Percentiles rank a stretch among this genome's conserved stretches.
Evolutionary conservation across 1,140 invertebrate species (phyloP).

Genomic region (Ylistrum balloti): DNA sequence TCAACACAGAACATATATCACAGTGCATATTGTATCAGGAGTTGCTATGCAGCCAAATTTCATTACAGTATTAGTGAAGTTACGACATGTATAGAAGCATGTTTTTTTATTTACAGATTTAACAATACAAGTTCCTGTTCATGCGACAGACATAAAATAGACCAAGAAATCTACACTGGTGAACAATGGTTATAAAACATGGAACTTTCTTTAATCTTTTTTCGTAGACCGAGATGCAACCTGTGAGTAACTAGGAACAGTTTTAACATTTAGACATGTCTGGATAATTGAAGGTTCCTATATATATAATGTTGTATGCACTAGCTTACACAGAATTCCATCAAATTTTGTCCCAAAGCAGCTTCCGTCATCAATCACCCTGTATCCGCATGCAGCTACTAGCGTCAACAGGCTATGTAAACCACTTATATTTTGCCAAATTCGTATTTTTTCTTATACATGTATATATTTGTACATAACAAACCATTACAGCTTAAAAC

Average conservation of each 20-base stretch:
- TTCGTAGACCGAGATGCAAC: no score
- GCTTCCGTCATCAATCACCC: neutral
- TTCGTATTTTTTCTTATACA: neutral
- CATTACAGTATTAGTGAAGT: no score
- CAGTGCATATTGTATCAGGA: no score
- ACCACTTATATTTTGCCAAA: neutral
- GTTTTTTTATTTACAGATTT: no score
- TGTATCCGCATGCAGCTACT: no score
- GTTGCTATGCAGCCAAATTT: no score
- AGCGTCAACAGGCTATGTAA: neutral
- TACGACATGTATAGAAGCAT: no score
- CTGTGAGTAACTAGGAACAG: neutral
- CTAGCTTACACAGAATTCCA: neutral
- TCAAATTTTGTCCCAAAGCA: neutral
- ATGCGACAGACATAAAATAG: neutral
- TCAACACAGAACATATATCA: no score
- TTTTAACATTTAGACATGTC: neutral
- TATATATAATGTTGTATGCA: neutral
- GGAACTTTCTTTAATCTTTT: no score
- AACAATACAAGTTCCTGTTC: no score
- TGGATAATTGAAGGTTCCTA: neutral
- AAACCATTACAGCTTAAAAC: no score
- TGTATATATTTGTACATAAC: no score
- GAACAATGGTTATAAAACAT: neutral
- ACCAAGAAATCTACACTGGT: neutral